Percentiles rank a stretch among this genome's conserved stretches.
phyloP scores from a whole-genome alignment of 1,140 invertebrate species.

The Bombus sylvicola region DNA sequence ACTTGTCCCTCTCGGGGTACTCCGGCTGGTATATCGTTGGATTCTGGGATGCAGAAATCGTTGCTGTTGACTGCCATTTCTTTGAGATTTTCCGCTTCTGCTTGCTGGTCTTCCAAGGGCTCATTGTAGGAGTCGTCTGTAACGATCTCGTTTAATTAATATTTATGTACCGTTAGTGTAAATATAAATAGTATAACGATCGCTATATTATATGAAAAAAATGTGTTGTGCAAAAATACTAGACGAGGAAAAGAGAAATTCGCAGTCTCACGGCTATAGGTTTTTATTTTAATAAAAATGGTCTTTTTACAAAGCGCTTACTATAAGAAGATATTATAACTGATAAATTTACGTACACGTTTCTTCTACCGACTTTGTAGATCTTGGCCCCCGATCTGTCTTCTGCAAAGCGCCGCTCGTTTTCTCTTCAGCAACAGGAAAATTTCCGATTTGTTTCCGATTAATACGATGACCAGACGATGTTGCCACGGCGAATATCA shows the following conservation, averaged over 20 bases:
- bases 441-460: not conserved
- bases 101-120: not conserved
- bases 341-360: not conserved
- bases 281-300: too few species aligned
- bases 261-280: too few species aligned
- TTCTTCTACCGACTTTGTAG: not conserved
- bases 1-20: not conserved
- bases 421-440: not conserved
- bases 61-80: not conserved
- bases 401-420: not conserved
- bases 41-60: not conserved
- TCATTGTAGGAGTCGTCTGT: not conserved
- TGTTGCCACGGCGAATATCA: constrained; percentile 57
- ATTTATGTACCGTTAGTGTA: not conserved
- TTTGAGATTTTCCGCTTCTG: not conserved
- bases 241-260: too few species aligned
- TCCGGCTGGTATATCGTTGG: not conserved
- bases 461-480: constrained; percentile 22
- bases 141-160: constrained; percentile 39
- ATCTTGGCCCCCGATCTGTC: not conserved
- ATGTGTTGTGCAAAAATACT: too few species aligned
- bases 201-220: too few species aligned
- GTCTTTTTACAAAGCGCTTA: not conserved
- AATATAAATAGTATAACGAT: too few species aligned
- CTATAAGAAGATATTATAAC: not conserved